Percentiles rank a stretch among this genome's conserved stretches.
phyloP scores from a whole-genome alignment of 2,113 vertebrate species.

The Brachyhypopomus gauderio region DNA sequence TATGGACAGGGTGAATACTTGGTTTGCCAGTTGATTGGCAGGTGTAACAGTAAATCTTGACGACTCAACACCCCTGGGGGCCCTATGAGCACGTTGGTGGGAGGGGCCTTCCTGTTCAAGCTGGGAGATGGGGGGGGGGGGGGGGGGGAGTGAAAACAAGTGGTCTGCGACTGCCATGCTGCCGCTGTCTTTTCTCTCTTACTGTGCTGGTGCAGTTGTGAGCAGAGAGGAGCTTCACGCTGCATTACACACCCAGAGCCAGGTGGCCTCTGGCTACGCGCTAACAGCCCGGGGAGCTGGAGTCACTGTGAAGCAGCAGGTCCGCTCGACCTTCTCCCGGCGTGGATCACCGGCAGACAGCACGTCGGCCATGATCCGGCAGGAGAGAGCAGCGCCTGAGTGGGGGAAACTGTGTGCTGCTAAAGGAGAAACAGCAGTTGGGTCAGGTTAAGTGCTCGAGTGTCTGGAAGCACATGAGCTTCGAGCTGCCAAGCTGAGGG shows the following conservation, averaged over 20 bases:
- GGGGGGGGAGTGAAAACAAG: conserved; percentile 5
- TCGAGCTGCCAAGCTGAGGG: background rate
- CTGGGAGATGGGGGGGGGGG: background rate
- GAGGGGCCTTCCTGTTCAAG: background rate
- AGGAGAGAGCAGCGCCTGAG: conserved; percentile 35
- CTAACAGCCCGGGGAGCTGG: background rate
- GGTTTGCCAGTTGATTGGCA: conserved; percentile 30
- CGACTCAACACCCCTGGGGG: background rate
- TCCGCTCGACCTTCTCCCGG: conserved; percentile 16
- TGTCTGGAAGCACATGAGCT: background rate
- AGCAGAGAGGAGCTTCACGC: background rate
- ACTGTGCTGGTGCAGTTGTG: background rate
- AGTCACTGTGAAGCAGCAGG: conserved; percentile 5
- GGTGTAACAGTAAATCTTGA: conserved; percentile 6
- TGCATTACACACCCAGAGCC: background rate
- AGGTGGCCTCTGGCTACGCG: background rate
- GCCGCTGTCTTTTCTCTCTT: background rate
- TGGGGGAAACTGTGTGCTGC: background rate
- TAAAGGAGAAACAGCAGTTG: background rate
- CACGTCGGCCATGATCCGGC: conserved; percentile 32
- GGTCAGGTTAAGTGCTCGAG: background rate
- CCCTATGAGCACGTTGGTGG: background rate
- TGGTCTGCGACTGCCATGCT: conserved; percentile 40
- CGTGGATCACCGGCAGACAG: conserved; percentile 14
- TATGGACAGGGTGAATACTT: background rate